Conservation (phyloP, 2,888 invertebrate genomes). For the Volucella bombylans region DNA sequence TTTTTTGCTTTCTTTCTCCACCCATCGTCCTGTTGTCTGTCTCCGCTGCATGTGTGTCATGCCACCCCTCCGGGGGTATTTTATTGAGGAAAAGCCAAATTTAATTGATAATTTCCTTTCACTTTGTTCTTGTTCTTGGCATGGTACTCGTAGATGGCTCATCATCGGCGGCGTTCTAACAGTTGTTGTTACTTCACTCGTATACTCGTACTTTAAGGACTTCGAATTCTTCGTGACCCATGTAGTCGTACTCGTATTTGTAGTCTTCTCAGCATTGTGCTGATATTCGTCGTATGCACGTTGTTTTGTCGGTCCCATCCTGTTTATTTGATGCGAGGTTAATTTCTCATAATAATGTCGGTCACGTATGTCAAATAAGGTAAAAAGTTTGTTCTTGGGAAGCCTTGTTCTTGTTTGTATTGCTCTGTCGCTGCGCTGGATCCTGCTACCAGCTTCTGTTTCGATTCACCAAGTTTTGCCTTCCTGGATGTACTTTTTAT, state of each 20-base stretch:
- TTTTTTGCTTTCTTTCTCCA: not conserved
- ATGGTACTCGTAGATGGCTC: not conserved
- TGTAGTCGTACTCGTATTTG: slow-evolving; percentile 1
- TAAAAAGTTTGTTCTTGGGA: slow-evolving; percentile 72
- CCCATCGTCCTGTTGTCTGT: slow-evolving; percentile 1
- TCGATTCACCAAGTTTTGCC: no score
- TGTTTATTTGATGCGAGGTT: slow-evolving; percentile 72
- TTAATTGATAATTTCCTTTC: slow-evolving; percentile 73
- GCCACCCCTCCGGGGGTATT: not conserved
- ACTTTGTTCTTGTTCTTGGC: slow-evolving; percentile 43
- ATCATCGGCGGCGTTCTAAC: not conserved
- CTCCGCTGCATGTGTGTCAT: not conserved
- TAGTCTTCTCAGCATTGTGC: not conserved
- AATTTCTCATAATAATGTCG: slow-evolving; percentile 74
- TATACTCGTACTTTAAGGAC: not conserved
- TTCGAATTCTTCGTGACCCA: slow-evolving; percentile 14
- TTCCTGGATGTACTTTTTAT: slow-evolving; percentile 1
- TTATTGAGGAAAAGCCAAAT: slow-evolving; percentile 69
- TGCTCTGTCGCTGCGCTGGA: slow-evolving; percentile 11
- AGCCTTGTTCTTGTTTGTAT: slow-evolving; percentile 59
- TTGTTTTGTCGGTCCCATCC: slow-evolving; percentile 44
- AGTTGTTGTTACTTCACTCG: not conserved
- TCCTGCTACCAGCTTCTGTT: slow-evolving; percentile 5
- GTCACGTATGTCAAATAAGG: slow-evolving; percentile 74
- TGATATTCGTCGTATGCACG: slow-evolving; percentile 8